These are phyloP conservation scores for Bostrychus sinensis DNA, from an alignment of 2,113 vertebrate species.

Conservation along the genomic window DNA sequence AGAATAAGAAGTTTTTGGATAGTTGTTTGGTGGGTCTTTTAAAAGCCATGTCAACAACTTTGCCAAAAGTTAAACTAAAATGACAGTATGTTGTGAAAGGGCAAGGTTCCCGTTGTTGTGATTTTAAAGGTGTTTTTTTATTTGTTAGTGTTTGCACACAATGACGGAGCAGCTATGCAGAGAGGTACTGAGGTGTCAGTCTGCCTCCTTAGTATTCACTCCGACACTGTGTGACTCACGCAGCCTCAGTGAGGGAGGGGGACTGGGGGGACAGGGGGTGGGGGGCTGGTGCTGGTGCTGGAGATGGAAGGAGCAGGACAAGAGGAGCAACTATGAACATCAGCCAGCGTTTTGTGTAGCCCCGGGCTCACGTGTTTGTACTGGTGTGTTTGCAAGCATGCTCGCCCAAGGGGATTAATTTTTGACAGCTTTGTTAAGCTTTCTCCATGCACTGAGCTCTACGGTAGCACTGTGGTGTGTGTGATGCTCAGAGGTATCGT, in stretches of 20 bases:
- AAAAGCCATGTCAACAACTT: conserved; percentile 1
- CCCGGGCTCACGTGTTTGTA: conserved; percentile 66
- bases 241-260: conserved; percentile 65
- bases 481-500: conserved; percentile 55
- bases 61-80: background rate
- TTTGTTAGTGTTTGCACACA: conserved; percentile 56
- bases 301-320: conserved; percentile 52
- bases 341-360: conserved; percentile 63
- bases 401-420: conserved; percentile 68
- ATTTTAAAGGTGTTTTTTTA: conserved; percentile 42
- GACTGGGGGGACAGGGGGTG: conserved; percentile 24
- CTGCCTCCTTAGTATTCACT: conserved; percentile 81
- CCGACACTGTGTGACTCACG: conserved; percentile 80
- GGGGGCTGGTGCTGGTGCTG: too few species aligned
- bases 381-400: conserved; percentile 61
- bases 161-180: conserved; percentile 42
- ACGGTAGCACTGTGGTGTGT: conserved; percentile 43
- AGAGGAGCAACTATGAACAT: conserved; percentile 64
- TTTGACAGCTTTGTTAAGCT: conserved; percentile 75
- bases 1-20: too few species aligned
- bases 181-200: conserved; percentile 68
- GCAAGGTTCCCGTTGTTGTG: background rate
- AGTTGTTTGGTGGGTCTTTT: background rate
- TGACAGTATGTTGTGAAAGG: background rate
- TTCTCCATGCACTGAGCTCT: conserved; percentile 53